phyloP scores from a whole-genome alignment of 2,888 invertebrate species.

The Xestia ashworthii region DNA sequence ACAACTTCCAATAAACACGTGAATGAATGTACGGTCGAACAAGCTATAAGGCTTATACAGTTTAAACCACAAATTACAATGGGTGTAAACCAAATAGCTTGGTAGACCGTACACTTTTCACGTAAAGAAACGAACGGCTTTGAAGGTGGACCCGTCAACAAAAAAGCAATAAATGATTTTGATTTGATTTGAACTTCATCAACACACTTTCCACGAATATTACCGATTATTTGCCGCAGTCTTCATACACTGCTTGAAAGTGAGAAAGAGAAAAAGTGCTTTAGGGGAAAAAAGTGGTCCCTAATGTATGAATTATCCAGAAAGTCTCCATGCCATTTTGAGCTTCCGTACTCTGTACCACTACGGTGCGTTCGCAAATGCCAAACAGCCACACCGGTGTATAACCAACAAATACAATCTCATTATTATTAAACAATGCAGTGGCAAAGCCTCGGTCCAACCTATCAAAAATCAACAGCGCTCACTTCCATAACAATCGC shows the following conservation, averaged over 20 bases:
- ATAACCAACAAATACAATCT: background rate
- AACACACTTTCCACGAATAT: background rate
- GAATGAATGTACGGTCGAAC: too few relatives aligned
- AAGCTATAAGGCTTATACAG: too few relatives aligned
- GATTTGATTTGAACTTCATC: too few relatives aligned
- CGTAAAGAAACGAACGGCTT: background rate
- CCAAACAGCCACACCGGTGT: background rate
- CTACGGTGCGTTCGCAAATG: background rate
- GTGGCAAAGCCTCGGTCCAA: background rate
- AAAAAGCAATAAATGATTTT: too few relatives aligned
- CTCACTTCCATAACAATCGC: background rate
- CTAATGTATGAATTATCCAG: too few relatives aligned
- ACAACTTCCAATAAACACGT: background rate
- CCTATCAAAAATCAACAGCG: constrained; percentile 30
- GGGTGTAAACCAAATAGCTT: too few relatives aligned
- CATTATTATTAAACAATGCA: background rate
- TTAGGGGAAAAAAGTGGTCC: too few relatives aligned
- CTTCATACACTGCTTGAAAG: background rate
- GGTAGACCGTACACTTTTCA: too few relatives aligned
- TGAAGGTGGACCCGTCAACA: background rate
- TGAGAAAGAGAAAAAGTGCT: too few relatives aligned
- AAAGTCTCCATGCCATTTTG: too few relatives aligned
- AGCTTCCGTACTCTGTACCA: background rate
- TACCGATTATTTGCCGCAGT: background rate
- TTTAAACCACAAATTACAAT: too few relatives aligned